These are phyloP conservation scores for Hozukius guyotensis DNA, from an alignment of 2,797 vertebrate genomes.

Conservation along the genomic window DNA sequence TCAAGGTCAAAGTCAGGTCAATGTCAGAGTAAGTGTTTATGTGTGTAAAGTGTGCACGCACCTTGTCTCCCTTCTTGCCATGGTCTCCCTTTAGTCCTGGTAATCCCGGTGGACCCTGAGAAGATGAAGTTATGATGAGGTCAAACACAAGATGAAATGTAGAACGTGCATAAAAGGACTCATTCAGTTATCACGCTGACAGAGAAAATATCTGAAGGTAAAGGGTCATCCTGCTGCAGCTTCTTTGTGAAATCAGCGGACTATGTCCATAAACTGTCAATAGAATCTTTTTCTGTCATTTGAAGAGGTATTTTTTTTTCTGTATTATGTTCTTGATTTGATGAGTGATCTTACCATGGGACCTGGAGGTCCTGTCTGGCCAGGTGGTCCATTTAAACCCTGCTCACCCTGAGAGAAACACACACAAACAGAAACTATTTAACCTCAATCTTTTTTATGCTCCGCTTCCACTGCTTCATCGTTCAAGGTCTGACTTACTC, in stretches of 20 bases:
- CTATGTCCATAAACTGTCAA: not conserved
- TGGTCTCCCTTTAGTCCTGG: slow-evolving; percentile 95
- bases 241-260: not conserved
- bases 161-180: not conserved
- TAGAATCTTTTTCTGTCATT: not conserved
- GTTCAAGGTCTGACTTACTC: slow-evolving; percentile 82
- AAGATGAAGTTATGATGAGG: not conserved
- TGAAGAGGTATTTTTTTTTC: not conserved
- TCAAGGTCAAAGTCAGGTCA: not conserved
- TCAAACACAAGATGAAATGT: not conserved
- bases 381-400: slow-evolving; percentile 93
- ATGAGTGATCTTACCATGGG: slow-evolving; percentile 87
- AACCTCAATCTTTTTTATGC: not conserved
- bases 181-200: not conserved
- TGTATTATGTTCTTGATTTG: not conserved
- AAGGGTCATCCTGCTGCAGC: not conserved
- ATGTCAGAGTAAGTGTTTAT: not conserved
- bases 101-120: slow-evolving; percentile 93
- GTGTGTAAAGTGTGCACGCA: slow-evolving; percentile 27
- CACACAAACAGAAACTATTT: not conserved
- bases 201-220: not conserved
- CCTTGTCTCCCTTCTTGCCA: slow-evolving; percentile 97
- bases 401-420: slow-evolving; percentile 90
- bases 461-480: not conserved
- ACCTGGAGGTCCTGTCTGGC: slow-evolving; percentile 93